Evolutionary conservation across 2,888 invertebrate species (phyloP).

Genomic region (Patella pellucida): DNA sequence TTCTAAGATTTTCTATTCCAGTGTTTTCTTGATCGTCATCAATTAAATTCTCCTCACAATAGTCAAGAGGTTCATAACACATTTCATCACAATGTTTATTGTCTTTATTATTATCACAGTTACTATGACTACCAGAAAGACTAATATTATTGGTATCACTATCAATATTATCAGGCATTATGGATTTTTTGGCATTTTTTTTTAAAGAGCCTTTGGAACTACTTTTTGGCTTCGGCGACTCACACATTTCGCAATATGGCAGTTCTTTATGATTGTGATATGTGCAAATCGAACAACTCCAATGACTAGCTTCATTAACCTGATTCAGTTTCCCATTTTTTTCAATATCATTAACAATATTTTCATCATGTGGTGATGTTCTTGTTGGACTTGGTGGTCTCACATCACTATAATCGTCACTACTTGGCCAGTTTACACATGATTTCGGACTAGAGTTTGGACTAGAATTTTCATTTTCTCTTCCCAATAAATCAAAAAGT

Average conservation of each 20-base stretch:
- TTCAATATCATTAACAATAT: neutral
- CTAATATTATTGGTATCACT: too few species aligned
- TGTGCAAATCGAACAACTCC: conserved; percentile 62
- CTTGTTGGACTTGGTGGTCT: neutral
- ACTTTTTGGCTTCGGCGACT: conserved; percentile 44
- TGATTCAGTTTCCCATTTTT: neutral
- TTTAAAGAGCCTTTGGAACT: too few species aligned
- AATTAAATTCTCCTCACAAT: conserved; percentile 13
- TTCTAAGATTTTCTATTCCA: too few species aligned
- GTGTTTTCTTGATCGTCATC: conserved; percentile 23
- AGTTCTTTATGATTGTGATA: conserved; percentile 56
- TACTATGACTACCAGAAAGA: too few species aligned
- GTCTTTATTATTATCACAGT: too few species aligned
- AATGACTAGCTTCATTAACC: conserved; percentile 30
- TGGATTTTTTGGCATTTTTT: too few species aligned
- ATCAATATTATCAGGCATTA: too few species aligned
- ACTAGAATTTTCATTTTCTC: conserved; percentile 1
- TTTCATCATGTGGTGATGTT: neutral
- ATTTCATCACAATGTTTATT: too few species aligned
- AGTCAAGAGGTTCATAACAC: neutral
- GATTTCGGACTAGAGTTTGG: neutral
- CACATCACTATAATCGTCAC: neutral
- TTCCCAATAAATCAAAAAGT: neutral
- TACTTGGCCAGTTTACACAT: neutral
- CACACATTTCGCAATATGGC: conserved; percentile 63